phyloP scores from a whole-genome alignment of 2,113 vertebrate species.

The Aegotheles bennettii region DNA sequence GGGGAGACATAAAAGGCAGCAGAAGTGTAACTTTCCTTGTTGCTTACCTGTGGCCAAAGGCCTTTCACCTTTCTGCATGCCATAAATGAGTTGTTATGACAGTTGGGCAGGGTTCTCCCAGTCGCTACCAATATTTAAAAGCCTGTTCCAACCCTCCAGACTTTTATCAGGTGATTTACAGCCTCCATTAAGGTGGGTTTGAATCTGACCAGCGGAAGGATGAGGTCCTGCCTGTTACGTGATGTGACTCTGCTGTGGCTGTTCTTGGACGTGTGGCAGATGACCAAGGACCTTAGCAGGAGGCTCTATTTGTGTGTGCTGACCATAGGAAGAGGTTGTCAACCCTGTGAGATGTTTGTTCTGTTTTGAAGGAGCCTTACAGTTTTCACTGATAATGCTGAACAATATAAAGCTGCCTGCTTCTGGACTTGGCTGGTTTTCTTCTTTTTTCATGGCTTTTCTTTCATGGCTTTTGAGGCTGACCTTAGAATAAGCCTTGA shows the following conservation, averaged over 20 bases:
- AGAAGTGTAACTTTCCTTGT: neutral
- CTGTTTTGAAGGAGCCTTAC: neutral
- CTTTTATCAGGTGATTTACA: neutral
- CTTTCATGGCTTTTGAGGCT: constrained; percentile 1
- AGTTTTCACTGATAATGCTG: neutral
- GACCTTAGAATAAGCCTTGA: constrained; percentile 13
- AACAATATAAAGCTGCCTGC: neutral
- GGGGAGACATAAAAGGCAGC: constrained; percentile 30
- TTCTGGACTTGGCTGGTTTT: neutral
- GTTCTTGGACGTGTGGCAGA: neutral
- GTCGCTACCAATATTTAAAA: neutral
- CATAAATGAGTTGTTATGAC: neutral
- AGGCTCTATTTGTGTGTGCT: neutral
- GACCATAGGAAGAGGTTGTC: neutral
- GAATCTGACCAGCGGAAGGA: neutral
- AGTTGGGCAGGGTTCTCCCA: neutral
- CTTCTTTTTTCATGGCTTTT: neutral
- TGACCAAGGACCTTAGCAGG: neutral
- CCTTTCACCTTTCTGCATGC: neutral
- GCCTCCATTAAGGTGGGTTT: neutral
- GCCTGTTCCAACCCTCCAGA: neutral
- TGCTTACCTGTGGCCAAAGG: neutral
- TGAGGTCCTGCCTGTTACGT: neutral
- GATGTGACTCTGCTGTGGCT: neutral
- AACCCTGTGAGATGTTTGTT: neutral